Percentiles rank a stretch among this genome's conserved stretches.
Evolutionary conservation across 1,140 invertebrate species (phyloP).

Genomic region (Drosophila eugracilis): DNA sequence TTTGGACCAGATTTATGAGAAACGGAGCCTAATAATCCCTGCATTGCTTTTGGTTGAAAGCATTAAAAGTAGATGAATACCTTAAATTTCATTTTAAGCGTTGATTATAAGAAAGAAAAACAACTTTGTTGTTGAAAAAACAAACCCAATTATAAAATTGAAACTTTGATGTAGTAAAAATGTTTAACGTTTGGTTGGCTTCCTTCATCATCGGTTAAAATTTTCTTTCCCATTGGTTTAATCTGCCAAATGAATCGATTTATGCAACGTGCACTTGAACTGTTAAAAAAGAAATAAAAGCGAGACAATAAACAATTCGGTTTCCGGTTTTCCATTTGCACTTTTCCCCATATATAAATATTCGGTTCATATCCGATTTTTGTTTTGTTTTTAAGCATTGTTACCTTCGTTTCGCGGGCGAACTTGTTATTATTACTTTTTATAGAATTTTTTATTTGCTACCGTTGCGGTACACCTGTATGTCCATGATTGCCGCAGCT

Average conservation of each 20-base stretch:
- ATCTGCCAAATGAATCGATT: slow-evolving; percentile 36
- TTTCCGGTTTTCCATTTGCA: slow-evolving; percentile 50
- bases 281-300: slow-evolving; percentile 22
- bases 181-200: not conserved
- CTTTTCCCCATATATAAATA: slow-evolving; percentile 38
- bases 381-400: slow-evolving; percentile 11
- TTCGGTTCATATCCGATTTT: slow-evolving; percentile 27
- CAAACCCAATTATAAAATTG: not conserved
- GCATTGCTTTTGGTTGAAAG: not conserved
- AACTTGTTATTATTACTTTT: slow-evolving; percentile 37
- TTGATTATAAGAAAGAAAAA: too few species aligned
- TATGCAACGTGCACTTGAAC: slow-evolving; percentile 27
- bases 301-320: slow-evolving; percentile 46
- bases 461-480: slow-evolving; percentile 61
- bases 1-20: too few species aligned
- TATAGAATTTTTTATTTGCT: slow-evolving; percentile 28
- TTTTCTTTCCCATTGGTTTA: slow-evolving; percentile 9
- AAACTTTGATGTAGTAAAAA: not conserved
- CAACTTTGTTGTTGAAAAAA: too few species aligned
- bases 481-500: slow-evolving; percentile 60
- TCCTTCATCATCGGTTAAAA: slow-evolving; percentile 12
- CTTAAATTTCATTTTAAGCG: too few species aligned
- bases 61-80: too few species aligned
- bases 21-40: not conserved
- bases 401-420: slow-evolving; percentile 21